Conservation (phyloP, 2,888 invertebrate genomes). For the Platerodrilus igneus region DNA sequence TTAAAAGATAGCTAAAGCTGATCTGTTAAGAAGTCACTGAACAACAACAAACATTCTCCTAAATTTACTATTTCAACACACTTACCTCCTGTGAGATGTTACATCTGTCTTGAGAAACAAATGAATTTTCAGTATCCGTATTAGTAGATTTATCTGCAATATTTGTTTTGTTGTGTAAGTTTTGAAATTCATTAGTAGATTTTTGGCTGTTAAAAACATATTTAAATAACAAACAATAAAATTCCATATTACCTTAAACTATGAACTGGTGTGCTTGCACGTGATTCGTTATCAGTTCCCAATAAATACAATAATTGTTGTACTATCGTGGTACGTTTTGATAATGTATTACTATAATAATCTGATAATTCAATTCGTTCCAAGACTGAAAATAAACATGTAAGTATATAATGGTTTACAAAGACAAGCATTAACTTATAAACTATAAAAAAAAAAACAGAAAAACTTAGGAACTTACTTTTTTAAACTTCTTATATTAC, state of each 20-base stretch:
- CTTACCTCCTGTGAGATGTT: constrained; percentile 11
- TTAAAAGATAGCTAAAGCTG: too few species aligned
- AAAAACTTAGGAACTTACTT: too few species aligned
- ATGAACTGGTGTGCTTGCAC: constrained; percentile 15
- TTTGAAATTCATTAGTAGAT: not conserved
- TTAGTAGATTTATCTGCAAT: constrained; percentile 10
- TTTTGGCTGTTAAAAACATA: not conserved
- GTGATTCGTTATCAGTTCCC: constrained; percentile 20
- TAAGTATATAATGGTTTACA: too few species aligned
- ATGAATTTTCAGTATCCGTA: constrained; percentile 6
- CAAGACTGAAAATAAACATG: constrained; percentile 37
- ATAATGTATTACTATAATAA: constrained; percentile 35
- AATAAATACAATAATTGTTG: constrained; percentile 40
- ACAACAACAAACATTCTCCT: too few species aligned
- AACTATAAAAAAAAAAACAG: too few species aligned
- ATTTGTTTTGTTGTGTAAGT: constrained; percentile 6
- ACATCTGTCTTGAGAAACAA: constrained; percentile 6
- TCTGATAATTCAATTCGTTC: constrained; percentile 40
- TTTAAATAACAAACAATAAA: not conserved
- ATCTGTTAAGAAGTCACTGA: too few species aligned
- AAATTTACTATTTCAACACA: constrained; percentile 10
- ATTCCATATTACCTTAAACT: not conserved
- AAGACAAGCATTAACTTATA: too few species aligned
- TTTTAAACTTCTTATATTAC: too few species aligned
- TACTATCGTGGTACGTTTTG: constrained; percentile 31